Base-by-base conservation (phyloP, 1,140 invertebrate genomes). In the Druon quercuslanigerum region DNA sequence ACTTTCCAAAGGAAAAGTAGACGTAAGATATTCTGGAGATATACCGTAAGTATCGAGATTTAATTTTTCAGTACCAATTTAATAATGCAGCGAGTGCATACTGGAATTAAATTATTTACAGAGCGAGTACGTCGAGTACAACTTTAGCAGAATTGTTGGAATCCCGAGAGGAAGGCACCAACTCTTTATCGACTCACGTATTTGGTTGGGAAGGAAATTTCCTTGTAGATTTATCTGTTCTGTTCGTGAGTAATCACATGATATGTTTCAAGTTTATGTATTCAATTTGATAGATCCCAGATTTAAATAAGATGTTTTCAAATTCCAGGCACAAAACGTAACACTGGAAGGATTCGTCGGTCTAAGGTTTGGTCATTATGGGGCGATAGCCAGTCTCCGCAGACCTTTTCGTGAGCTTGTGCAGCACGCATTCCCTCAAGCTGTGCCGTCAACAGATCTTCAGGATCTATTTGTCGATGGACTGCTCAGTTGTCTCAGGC, bases 391-490 rank as follows among this genome's bases (percentile, higher is more conserved):
- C 11, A 74, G 72, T 72, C 77, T 89, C 51, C 81, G 88, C 33
- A 77, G 80, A 60, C 84, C 86, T 20, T 17, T 90, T 3, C 80
- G 84, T 46, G 83, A 85, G 52, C 87, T 86, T 25, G 76, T 90
- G 1, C 82, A 81, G 20, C 52, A 75, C 14, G 81, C 79, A 17
- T 90, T 89, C 40, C 83, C 85, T 14, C 60, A 82, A 16, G 14
- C 82, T 7, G 73, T 79, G 1, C 73, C 82, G 19, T 74, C 73
- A 9, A 80, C 71, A 66, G 56, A 85, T 71, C 82, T 82, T 17
- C 80, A 85, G 16, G 83, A 80, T 72, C 78, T 79, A 1, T 79
- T 81, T 3, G 85, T 88, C 1, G 82, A 80, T 73, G 11, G 89
- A 4, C 70, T 89, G 9, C 72, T 80, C n/a, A 80, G 85, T n/a